Percentiles rank a stretch among this genome's conserved stretches.
These are phyloP conservation scores for Myodes glareolus DNA, from an alignment of 2,113 vertebrate genomes.

Conservation along the genomic window DNA sequence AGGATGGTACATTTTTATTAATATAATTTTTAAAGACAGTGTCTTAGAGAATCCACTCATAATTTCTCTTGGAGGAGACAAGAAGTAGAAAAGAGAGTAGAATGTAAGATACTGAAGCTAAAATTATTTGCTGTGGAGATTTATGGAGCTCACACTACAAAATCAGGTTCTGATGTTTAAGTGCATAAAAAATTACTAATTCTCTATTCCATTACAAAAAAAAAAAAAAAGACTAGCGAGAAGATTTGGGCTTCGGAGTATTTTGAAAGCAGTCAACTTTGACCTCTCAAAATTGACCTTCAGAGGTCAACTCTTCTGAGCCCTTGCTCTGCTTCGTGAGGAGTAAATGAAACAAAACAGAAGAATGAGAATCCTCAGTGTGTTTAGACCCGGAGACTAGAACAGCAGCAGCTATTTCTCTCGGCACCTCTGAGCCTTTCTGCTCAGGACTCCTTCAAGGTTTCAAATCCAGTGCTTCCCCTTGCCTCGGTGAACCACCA, in stretches of 20 bases:
- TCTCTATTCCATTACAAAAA: background rate
- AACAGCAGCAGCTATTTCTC: background rate
- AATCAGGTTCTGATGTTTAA: conserved; percentile 42
- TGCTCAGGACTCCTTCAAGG: background rate
- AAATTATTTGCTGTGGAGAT: conserved; percentile 36
- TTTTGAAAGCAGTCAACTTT: background rate
- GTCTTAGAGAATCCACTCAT: conserved; percentile 15
- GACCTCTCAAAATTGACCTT: conserved; percentile 24
- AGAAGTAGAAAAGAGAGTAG: background rate
- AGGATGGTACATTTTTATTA: conserved; percentile 56
- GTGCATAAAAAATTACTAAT: conserved; percentile 18
- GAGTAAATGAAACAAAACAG: background rate
- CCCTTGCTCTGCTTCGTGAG: background rate
- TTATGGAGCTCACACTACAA: background rate
- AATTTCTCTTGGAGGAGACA: background rate
- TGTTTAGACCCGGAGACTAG: conserved; percentile 29
- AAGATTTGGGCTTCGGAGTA: background rate
- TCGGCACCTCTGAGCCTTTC: background rate
- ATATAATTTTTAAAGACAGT: conserved; percentile 48
- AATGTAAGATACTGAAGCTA: background rate
- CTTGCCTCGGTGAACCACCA: background rate
- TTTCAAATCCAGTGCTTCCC: background rate
- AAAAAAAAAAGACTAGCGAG: background rate
- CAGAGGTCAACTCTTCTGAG: background rate
- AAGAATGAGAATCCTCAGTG: conserved; percentile 32